phyloP scores from a whole-genome alignment of 2,888 invertebrate genomes.

The Gnatocerus cornutus region DNA sequence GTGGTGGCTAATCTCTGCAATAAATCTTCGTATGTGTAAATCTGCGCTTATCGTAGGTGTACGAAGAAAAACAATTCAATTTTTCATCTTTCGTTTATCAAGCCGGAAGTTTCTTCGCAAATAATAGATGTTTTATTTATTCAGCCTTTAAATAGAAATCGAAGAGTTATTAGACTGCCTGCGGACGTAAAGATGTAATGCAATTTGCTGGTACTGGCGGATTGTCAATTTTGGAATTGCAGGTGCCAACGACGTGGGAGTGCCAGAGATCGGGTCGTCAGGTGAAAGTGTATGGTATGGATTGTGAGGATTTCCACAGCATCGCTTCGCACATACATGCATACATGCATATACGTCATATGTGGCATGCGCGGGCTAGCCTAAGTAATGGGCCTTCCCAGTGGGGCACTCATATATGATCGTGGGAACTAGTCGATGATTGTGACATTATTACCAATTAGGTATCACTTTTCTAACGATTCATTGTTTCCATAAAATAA shows the following conservation, averaged over 20 bases:
- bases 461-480: background rate
- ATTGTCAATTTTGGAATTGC: conserved; percentile 54
- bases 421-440: conserved; percentile 54
- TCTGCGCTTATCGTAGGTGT: no score
- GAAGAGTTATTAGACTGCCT: conserved; percentile 36
- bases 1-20: no score
- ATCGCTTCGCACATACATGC: conserved; percentile 50
- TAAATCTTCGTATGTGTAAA: no score
- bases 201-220: conserved; percentile 22
- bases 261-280: conserved; percentile 61
- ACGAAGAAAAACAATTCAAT: no score
- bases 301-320: conserved; percentile 42
- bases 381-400: conserved; percentile 57
- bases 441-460: conserved; percentile 27
- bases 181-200: conserved; percentile 41
- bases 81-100: background rate
- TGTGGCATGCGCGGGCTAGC: conserved; percentile 54
- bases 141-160: conserved; percentile 37
- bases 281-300: conserved; percentile 60
- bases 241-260: conserved; percentile 60
- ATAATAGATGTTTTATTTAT: conserved; percentile 1
- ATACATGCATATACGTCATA: conserved; percentile 38
- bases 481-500: no score
- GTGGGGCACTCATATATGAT: conserved; percentile 56
- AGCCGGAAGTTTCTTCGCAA: background rate